Conservation (phyloP, 2,888 invertebrate species). For the Cheilosia vulpina region DNA sequence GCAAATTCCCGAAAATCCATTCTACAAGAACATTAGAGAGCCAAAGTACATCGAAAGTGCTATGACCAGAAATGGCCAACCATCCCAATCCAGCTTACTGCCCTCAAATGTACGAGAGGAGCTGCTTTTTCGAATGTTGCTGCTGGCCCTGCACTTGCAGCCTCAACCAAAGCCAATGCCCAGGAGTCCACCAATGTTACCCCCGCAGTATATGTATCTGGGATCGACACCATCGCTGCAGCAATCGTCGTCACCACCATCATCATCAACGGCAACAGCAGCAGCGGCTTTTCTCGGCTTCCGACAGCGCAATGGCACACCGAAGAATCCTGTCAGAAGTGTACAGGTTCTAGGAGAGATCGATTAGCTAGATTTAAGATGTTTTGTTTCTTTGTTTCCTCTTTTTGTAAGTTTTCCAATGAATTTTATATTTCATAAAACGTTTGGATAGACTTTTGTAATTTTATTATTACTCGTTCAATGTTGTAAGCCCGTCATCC, state of each 20-base stretch:
- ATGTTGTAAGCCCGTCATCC: too few relatives aligned
- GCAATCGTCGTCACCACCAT: neutral
- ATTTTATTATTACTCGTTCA: too few relatives aligned
- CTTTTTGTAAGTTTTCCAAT: neutral
- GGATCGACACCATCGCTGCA: neutral
- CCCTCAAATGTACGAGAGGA: conserved; percentile 90
- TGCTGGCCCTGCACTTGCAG: conserved; percentile 89
- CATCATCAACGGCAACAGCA: conserved; percentile 72
- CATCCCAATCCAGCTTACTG: conserved; percentile 78
- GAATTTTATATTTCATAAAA: conserved; percentile 2
- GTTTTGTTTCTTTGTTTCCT: neutral
- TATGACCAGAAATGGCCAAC: conserved; percentile 78
- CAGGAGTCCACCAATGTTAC: conserved; percentile 53
- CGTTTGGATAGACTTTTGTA: neutral
- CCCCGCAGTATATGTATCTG: conserved; percentile 31
- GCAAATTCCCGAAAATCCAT: conserved; percentile 65
- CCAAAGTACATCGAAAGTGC: conserved; percentile 81
- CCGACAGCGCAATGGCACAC: conserved; percentile 52
- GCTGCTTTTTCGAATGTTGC: conserved; percentile 88
- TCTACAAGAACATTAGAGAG: conserved; percentile 67
- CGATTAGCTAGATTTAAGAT: conserved; percentile 33
- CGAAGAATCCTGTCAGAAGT: conserved; percentile 87
- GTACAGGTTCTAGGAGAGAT: conserved; percentile 90
- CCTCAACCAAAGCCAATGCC: conserved; percentile 82
- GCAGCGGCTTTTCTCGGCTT: conserved; percentile 81